A percentile compares a stretch with the other conserved stretches of the same genome.
These are phyloP conservation scores for Alligator mississippiensis DNA, from an alignment of 2,113 vertebrate genomes.

Conservation along the genomic window DNA sequence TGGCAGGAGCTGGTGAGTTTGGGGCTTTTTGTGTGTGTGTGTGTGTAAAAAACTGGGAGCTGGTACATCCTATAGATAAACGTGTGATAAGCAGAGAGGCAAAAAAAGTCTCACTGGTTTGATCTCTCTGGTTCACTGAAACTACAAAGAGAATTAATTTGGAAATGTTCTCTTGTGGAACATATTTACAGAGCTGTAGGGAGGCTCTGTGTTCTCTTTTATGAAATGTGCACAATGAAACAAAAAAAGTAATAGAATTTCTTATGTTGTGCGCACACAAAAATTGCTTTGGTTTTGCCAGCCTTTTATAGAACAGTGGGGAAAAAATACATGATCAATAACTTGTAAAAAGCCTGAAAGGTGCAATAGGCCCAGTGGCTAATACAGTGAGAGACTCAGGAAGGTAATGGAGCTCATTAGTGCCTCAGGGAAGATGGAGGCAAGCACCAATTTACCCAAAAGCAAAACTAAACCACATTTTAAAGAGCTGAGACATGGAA, in stretches of 20 bases:
- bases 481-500: slow-evolving; percentile 6
- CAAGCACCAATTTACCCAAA: neutral
- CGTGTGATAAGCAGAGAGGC: neutral
- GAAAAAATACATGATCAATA: slow-evolving; percentile 30
- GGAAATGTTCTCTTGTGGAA: neutral
- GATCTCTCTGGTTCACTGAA: neutral
- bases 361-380: neutral
- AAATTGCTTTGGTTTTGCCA: neutral
- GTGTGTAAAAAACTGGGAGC: neutral
- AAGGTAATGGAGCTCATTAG: neutral
- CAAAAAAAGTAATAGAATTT: neutral
- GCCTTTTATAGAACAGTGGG: neutral
- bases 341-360: neutral
- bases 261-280: neutral
- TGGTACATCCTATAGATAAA: neutral
- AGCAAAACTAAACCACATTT: slow-evolving; percentile 13
- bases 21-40: too few relatives aligned
- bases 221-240: neutral
- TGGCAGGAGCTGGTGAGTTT: too few relatives aligned
- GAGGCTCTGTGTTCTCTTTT: neutral
- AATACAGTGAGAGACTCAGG: neutral
- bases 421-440: neutral
- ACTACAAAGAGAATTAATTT: slow-evolving; percentile 21
- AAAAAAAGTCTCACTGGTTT: neutral
- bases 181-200: neutral